A percentile compares a stretch with the other conserved stretches of the same genome.
These are phyloP conservation scores for Sparidentex hasta DNA, from an alignment of 2,797 vertebrate species.

Conservation along the genomic window DNA sequence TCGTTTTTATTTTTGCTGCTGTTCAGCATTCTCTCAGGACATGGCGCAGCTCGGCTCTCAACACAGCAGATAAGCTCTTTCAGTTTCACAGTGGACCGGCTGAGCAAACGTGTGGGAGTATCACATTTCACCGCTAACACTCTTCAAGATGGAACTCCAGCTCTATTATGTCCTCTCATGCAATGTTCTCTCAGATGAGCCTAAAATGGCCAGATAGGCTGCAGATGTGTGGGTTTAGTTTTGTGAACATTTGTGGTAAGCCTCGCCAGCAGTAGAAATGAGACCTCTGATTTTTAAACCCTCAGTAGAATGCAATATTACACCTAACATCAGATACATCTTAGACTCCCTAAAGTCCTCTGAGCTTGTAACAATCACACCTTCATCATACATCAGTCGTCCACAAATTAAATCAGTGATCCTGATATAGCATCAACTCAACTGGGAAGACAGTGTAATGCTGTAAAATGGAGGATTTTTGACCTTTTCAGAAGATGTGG, in stretches of 20 bases:
- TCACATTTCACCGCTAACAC: slow-evolving; percentile 70
- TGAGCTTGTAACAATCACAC: neutral
- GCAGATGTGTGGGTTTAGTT: slow-evolving; percentile 66
- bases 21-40: slow-evolving; percentile 46
- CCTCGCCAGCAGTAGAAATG: slow-evolving; percentile 17
- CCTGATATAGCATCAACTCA: slow-evolving; percentile 18
- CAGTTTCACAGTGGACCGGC: slow-evolving; percentile 45
- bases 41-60: slow-evolving; percentile 10
- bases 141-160: slow-evolving; percentile 62
- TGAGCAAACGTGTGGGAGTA: slow-evolving; percentile 61
- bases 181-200: slow-evolving; percentile 40
- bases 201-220: slow-evolving; percentile 44
- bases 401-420: slow-evolving; percentile 27
- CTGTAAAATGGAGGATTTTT: slow-evolving; percentile 8
- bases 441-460: neutral
- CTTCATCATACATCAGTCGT: neutral
- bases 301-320: slow-evolving; percentile 10
- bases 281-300: slow-evolving; percentile 8
- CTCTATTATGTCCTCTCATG: slow-evolving; percentile 61
- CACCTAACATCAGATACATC: neutral
- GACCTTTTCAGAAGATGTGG: slow-evolving; percentile 3
- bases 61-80: slow-evolving; percentile 48
- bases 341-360: neutral
- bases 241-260: slow-evolving; percentile 19
- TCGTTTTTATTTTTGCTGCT: slow-evolving; percentile 30